Percentiles rank a stretch among this genome's conserved stretches.
phyloP scores from a whole-genome alignment of 2,888 invertebrate genomes.

The Dione vanillae region DNA sequence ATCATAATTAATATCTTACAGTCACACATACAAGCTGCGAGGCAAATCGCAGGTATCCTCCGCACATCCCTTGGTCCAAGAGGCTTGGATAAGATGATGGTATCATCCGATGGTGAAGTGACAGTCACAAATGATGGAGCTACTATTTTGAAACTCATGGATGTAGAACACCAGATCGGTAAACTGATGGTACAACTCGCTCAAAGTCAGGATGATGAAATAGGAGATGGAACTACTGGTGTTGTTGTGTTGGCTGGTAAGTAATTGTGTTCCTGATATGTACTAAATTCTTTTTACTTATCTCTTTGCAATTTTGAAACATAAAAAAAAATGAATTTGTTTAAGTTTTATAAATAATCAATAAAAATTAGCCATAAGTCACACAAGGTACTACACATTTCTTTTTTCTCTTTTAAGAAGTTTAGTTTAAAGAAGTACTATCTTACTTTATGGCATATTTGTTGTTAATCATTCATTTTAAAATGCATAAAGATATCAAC shows the following conservation, averaged over 20 bases:
- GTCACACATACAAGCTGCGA: conserved; percentile 99
- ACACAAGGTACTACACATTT: no score
- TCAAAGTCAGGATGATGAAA: conserved; percentile 99
- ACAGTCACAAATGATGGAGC: conserved; percentile 99
- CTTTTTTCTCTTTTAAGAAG: no score
- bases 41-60: conserved; percentile 94
- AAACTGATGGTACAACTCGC: conserved; percentile 99
- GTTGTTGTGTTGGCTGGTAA: conserved; percentile 92
- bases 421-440: no score
- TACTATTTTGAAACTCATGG: conserved; percentile 99
- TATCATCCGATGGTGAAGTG: conserved; percentile 98
- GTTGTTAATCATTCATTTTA: no score
- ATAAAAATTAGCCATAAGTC: no score
- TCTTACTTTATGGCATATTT: no score
- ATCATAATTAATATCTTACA: conserved; percentile 68
- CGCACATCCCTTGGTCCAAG: conserved; percentile 98
- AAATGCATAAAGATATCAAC: no score
- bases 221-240: conserved; percentile 99
- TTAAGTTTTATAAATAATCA: no score
- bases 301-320: no score
- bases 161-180: conserved; percentile 99
- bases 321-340: no score
- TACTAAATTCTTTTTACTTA: neutral
- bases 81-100: conserved; percentile 98
- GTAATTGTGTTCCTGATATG: conserved; percentile 36